Base-by-base conservation (phyloP, 2,888 invertebrate genomes). In the Mechanitis mazaeus region DNA sequence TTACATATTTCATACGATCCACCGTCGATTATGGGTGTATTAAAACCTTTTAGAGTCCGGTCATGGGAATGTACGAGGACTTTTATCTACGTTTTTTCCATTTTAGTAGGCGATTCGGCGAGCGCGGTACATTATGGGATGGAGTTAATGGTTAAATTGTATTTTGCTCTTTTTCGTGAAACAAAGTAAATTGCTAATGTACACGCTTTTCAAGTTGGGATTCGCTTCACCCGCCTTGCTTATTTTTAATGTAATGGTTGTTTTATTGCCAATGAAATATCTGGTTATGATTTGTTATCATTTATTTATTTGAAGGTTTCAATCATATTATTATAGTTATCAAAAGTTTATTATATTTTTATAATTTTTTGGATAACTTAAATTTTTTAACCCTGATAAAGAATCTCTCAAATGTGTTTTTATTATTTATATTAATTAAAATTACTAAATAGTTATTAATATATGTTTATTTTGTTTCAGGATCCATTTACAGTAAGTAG, bases 401-500 rank as follows among this genome's bases (percentile, higher is more conserved):
- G 3, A 42, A 6, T 7, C 42, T 42, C 7, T 3, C 7, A 9
- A 42, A 42, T 42, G 2, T 42, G 11, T 42, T 7, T 42, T 9
- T 42, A 38, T 54, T 54, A 3, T 42, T 38, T 4, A 55, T 42
- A 56, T 55, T 55, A 31, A 20, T n/a, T 9, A 28, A 20, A 42
- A 42, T 12, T 55, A 38, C 2, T 38, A 38, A n/a, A 28, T 55
- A 6, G 3, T 28, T 45, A 31, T 9, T 20, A 20, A 20, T 20
- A 20, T 42, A 7, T 31, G 4, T 75, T 83, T 83, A 83, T 67
- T 72, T 92, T 92, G 91, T 92, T 92, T 76, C 92, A 92, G 92
- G 92, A 92, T 79, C 92, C 92, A 46, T 92, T 92, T 74, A 91
- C 92, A 92, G 92, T 92, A 83, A 89, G 92, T 81, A 12, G 45